Conservation (phyloP, 2,113 vertebrate species). For the Copsychus sechellarum region DNA sequence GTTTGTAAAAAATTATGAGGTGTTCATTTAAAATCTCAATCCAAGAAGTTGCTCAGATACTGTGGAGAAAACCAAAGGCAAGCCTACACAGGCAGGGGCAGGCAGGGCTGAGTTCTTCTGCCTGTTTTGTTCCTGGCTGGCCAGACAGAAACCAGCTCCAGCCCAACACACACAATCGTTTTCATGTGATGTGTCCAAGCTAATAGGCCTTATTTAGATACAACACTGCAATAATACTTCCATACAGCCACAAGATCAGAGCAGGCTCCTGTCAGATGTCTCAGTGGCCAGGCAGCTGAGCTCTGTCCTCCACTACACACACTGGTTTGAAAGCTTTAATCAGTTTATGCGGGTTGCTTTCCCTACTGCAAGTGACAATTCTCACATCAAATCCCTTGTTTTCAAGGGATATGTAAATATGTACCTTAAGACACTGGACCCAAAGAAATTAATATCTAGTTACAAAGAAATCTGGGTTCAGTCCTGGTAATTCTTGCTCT, state of each 20-base stretch:
- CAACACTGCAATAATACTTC: not conserved
- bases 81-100: not conserved
- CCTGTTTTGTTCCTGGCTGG: not conserved
- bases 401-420: not conserved
- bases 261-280: not conserved
- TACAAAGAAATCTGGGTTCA: not conserved
- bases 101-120: not conserved
- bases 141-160: slow-evolving; percentile 38
- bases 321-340: not conserved
- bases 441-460: not conserved
- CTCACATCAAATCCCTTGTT: not conserved
- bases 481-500: not conserved
- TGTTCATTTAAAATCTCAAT: not conserved
- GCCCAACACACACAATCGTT: not conserved
- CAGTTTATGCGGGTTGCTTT: not conserved
- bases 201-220: slow-evolving; percentile 15
- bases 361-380: not conserved
- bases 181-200: not conserved
- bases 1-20: not conserved
- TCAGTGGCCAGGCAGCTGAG: not conserved
- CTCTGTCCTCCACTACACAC: not conserved
- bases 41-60: not conserved
- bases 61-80: not conserved
- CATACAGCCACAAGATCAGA: not conserved
- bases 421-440: not conserved